These are phyloP conservation scores for Ornithorhynchus anatinus DNA, from an alignment of 2,113 vertebrate species.

Conservation along the genomic window DNA sequence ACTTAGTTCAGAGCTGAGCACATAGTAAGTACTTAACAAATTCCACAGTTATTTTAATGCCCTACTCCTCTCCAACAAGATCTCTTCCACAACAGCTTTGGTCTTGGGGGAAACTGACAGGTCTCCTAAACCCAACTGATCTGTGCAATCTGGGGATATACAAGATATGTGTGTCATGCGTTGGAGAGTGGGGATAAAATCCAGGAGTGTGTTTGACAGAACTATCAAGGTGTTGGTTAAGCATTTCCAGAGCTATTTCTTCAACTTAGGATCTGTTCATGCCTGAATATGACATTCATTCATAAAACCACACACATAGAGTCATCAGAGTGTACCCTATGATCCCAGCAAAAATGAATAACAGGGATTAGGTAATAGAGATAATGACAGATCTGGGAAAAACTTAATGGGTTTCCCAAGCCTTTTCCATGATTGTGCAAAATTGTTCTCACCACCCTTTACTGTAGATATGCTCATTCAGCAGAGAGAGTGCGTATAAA, in stretches of 20 bases:
- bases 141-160: not conserved
- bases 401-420: not conserved
- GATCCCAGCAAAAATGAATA: not conserved
- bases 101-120: rapidly evolving
- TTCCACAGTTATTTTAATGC: too few species aligned
- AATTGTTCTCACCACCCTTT: not conserved
- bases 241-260: not conserved
- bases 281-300: too few species aligned
- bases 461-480: not conserved
- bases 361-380: not conserved
- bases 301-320: not conserved
- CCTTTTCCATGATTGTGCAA: not conserved
- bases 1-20: too few species aligned
- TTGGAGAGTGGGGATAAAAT: not conserved
- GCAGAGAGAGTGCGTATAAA: conserved; percentile 28
- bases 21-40: too few species aligned
- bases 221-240: not conserved
- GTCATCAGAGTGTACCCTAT: rapidly evolving
- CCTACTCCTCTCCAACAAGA: too few species aligned
- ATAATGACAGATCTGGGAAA: not conserved
- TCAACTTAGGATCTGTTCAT: rapidly evolving
- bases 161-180: too few species aligned
- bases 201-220: not conserved
- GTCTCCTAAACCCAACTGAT: not conserved
- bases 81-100: not conserved